phyloP scores from a whole-genome alignment of 2,113 vertebrate genomes.

The Chloropsis hardwickii region DNA sequence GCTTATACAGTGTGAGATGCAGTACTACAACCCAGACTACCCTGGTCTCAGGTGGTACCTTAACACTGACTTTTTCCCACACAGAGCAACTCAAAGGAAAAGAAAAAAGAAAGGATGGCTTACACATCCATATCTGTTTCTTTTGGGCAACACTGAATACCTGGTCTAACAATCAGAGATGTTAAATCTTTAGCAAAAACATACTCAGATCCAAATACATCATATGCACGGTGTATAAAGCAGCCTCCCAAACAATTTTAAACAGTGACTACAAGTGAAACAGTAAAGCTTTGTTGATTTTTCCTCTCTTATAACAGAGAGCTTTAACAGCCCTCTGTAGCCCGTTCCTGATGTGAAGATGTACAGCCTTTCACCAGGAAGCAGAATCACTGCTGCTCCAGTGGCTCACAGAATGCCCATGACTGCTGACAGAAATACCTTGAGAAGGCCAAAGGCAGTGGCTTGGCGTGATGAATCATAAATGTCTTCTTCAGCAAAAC shows the following conservation, averaged over 20 bases:
- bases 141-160: not conserved
- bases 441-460: constrained; percentile 93
- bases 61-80: not conserved
- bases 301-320: not conserved
- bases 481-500: constrained; percentile 96
- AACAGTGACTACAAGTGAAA: not conserved
- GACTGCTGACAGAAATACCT: constrained; percentile 71
- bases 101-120: not conserved
- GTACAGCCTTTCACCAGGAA: not conserved
- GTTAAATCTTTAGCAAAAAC: not conserved
- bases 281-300: not conserved
- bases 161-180: not conserved
- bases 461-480: constrained; percentile 92
- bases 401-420: not conserved
- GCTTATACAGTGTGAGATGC: not conserved
- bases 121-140: not conserved
- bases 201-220: not conserved
- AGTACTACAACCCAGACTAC: not conserved
- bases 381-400: not conserved
- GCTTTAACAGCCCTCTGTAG: not conserved
- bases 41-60: not conserved
- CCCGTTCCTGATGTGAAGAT: not conserved
- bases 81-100: not conserved
- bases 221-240: not conserved
- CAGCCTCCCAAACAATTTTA: not conserved